Evolutionary conservation across 1,140 invertebrate genomes (phyloP).

Genomic region (Pissodes strobi): DNA sequence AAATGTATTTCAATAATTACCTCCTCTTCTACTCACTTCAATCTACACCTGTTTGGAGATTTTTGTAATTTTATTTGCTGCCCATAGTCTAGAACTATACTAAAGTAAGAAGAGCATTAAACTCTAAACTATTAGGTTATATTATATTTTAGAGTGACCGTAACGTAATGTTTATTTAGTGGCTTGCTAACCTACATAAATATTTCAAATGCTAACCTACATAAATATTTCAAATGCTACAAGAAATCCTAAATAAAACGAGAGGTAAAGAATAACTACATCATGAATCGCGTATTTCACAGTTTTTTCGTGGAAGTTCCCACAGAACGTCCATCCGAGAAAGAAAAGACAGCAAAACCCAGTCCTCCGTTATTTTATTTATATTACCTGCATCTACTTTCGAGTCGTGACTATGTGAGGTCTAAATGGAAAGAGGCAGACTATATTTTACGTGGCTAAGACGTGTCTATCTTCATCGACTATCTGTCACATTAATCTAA

Average conservation of each 20-base stretch:
- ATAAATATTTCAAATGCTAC: too few relatives aligned
- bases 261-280: not conserved
- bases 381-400: conserved; percentile 19
- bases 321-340: conserved; percentile 7
- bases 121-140: too few relatives aligned
- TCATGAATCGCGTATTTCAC: not conserved
- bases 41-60: too few relatives aligned
- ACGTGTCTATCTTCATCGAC: conserved; percentile 32
- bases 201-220: too few relatives aligned
- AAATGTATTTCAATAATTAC: too few relatives aligned
- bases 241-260: not conserved
- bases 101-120: too few relatives aligned
- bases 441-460: conserved; percentile 19
- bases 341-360: conserved; percentile 4
- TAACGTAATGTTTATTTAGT: too few relatives aligned
- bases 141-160: too few relatives aligned
- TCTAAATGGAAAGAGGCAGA: conserved; percentile 12
- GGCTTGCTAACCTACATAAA: too few relatives aligned
- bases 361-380: conserved; percentile 13
- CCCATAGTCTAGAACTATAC: too few relatives aligned
- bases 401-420: conserved; percentile 32
- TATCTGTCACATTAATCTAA: conserved; percentile 36
- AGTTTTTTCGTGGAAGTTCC: conserved; percentile 1
- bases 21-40: too few relatives aligned
- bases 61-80: too few relatives aligned